Conservation (phyloP, 1,140 invertebrate species). For the Euwallacea similis region DNA sequence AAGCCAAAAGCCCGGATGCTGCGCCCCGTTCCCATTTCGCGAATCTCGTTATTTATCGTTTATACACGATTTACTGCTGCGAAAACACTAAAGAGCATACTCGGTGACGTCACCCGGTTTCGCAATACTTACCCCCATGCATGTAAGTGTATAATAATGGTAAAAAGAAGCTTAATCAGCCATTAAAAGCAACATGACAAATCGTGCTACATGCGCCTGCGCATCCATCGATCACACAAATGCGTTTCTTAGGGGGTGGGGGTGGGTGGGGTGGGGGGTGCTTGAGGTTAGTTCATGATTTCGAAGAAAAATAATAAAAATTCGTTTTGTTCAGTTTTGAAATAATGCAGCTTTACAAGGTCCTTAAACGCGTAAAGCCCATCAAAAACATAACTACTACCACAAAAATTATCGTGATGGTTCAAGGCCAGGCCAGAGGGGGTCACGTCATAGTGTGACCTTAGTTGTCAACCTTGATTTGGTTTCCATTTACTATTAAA, state of each 20-base stretch:
- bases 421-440: conserved; percentile 52
- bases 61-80: neutral
- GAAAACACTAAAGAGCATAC: neutral
- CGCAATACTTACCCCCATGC: too few species aligned
- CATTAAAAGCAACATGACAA: neutral
- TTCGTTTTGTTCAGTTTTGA: too few species aligned
- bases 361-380: too few species aligned
- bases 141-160: too few species aligned
- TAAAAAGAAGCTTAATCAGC: conserved; percentile 1
- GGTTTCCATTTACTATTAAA: conserved; percentile 62
- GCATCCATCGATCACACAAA: neutral
- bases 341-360: too few species aligned
- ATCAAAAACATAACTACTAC: too few species aligned
- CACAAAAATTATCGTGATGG: neutral
- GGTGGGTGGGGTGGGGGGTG: too few species aligned
- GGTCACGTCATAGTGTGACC: conserved; percentile 67
- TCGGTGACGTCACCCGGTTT: too few species aligned
- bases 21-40: conserved; percentile 21
- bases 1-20: conserved; percentile 27
- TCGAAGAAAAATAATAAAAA: too few species aligned
- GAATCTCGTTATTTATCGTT: conserved; percentile 25
- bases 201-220: neutral
- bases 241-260: neutral
- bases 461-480: conserved; percentile 66
- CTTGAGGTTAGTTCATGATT: too few species aligned